These are phyloP conservation scores for Orycteropus afer DNA, from an alignment of 2,113 vertebrate species.

Conservation along the genomic window DNA sequence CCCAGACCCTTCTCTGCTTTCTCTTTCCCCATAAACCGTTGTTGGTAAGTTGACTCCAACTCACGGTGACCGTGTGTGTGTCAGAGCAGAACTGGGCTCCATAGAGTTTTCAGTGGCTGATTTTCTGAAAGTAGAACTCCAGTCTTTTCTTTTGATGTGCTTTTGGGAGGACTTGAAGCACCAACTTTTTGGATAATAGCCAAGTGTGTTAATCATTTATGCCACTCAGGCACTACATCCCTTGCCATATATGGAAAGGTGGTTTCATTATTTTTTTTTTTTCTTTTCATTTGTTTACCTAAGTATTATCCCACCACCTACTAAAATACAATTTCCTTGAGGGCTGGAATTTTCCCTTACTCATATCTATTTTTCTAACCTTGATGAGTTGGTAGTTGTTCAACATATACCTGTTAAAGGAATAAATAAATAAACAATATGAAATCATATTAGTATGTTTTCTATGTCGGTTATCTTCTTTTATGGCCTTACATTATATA, in stretches of 20 bases:
- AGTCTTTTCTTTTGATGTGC: not conserved
- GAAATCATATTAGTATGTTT: not conserved
- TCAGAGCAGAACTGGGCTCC: not conserved
- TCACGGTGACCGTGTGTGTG: not conserved
- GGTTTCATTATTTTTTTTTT: not conserved
- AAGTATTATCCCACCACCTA: not conserved
- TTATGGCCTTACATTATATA: not conserved
- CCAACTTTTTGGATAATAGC: not conserved
- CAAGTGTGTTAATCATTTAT: not conserved
- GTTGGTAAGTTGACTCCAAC: not conserved
- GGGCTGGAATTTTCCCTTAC: not conserved
- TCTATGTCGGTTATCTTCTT: not conserved
- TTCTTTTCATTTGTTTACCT: not conserved
- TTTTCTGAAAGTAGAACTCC: not conserved
- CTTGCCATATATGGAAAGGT: accelerated
- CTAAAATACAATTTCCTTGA: not conserved
- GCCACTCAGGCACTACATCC: not conserved
- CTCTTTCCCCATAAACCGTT: not conserved
- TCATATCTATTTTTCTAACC: not conserved
- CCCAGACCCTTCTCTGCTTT: not conserved
- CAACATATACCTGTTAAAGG: not conserved
- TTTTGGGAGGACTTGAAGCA: not conserved
- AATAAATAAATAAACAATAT: not conserved
- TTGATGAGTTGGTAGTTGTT: not conserved
- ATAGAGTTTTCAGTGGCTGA: not conserved